These are phyloP conservation scores for Bacillus rossius DNA, from an alignment of 1,140 invertebrate species.

Conservation along the genomic window DNA sequence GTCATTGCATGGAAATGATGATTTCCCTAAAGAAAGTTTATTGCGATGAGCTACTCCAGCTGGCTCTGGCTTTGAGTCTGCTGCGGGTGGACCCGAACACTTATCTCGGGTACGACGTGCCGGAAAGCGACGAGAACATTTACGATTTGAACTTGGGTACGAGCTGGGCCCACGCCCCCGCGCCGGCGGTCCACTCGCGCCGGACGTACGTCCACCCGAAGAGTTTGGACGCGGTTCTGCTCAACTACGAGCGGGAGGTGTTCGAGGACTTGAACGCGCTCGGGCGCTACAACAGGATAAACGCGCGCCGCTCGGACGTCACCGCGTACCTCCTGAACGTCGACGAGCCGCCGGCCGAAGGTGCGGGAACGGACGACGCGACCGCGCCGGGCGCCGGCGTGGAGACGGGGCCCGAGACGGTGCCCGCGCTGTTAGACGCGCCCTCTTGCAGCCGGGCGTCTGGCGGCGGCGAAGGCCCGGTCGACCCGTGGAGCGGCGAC, in stretches of 20 bases:
- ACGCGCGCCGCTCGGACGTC: constrained; percentile 43
- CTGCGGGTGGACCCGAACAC: constrained; percentile 66
- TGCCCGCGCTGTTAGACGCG: too few species aligned
- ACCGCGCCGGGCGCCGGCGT: too few species aligned
- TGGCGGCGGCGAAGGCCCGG: too few species aligned
- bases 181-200: constrained; percentile 45
- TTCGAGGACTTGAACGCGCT: constrained; percentile 70
- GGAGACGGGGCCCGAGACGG: too few species aligned
- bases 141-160: constrained; percentile 12
- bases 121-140: constrained; percentile 45
- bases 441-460: too few species aligned
- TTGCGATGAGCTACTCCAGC: constrained; percentile 68
- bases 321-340: constrained; percentile 53
- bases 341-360: constrained; percentile 25
- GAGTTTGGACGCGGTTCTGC: constrained; percentile 61
- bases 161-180: constrained; percentile 39
- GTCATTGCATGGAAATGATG: constrained; percentile 42
- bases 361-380: too few species aligned
- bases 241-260: constrained; percentile 65
- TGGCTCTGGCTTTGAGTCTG: constrained; percentile 70
- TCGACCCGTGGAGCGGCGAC: too few species aligned
- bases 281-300: constrained; percentile 48
- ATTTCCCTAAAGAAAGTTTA: constrained; percentile 69
- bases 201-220: constrained; percentile 64
- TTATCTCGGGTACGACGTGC: constrained; percentile 53